These are phyloP conservation scores for Hydrocynus forskahlii DNA, from an alignment of 2,797 vertebrate species.

Conservation along the genomic window DNA sequence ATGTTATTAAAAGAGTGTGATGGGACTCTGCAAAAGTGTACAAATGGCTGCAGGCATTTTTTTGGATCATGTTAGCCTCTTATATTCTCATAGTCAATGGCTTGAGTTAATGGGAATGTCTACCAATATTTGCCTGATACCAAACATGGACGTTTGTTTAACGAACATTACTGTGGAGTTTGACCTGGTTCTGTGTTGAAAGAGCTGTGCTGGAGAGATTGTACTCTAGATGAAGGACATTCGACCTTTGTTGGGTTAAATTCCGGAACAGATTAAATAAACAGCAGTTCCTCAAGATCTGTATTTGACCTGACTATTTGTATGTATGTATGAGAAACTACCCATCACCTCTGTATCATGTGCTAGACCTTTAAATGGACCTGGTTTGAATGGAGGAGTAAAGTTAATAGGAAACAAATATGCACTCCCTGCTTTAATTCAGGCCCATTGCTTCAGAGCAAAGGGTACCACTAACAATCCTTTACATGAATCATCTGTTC, in stretches of 20 bases:
- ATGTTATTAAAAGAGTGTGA: not conserved
- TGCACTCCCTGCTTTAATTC: not conserved
- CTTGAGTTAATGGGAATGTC: slow-evolving; percentile 61
- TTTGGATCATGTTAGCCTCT: slow-evolving; percentile 22
- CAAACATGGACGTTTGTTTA: slow-evolving; percentile 39
- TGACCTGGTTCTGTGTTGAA: slow-evolving; percentile 69
- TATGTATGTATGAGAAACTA: not conserved
- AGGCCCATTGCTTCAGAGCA: not conserved
- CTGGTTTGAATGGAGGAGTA: not conserved
- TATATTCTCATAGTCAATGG: slow-evolving; percentile 7
- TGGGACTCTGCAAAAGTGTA: not conserved
- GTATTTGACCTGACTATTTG: not conserved
- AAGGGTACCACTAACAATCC: not conserved
- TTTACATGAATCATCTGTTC: not conserved
- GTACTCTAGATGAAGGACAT: slow-evolving; percentile 17
- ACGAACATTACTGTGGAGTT: slow-evolving; percentile 69
- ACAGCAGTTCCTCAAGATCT: not conserved
- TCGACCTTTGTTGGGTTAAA: slow-evolving; percentile 21
- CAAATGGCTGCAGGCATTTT: not conserved
- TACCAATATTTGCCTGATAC: slow-evolving; percentile 30
- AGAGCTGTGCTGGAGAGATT: slow-evolving; percentile 31
- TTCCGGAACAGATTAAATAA: slow-evolving; percentile 40
- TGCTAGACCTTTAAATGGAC: slow-evolving; percentile 6
- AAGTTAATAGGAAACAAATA: slow-evolving; percentile 1
- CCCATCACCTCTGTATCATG: not conserved